These are phyloP conservation scores for Cantharis rufa DNA, from an alignment of 2,888 invertebrate genomes.

Conservation along the genomic window DNA sequence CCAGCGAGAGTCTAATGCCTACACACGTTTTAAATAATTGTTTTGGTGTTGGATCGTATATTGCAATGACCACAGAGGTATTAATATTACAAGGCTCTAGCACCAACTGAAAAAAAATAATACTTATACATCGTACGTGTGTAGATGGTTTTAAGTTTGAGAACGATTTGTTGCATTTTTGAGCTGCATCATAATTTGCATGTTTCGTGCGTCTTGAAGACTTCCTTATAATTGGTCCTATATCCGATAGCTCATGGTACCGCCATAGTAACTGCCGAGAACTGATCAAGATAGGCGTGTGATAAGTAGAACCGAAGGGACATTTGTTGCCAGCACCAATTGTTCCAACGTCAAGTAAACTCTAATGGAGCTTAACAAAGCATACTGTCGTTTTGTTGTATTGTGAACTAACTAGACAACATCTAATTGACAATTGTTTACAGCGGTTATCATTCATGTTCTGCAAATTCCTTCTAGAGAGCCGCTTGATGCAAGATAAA, in stretches of 20 bases:
- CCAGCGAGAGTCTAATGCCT: constrained; percentile 51
- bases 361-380: constrained; percentile 52
- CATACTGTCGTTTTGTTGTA: constrained; percentile 51
- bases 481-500: constrained; percentile 35
- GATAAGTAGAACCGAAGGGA: constrained; percentile 52
- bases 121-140: background rate
- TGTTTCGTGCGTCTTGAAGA: constrained; percentile 7
- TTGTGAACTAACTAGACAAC: constrained; percentile 54
- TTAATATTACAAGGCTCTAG: constrained; percentile 24
- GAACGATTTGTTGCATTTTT: constrained; percentile 9
- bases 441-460: constrained; percentile 56
- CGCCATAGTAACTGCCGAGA: constrained; percentile 37
- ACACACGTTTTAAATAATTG: constrained; percentile 52
- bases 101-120: background rate
- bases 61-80: constrained; percentile 34
- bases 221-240: constrained; percentile 35
- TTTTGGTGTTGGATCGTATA: constrained; percentile 44
- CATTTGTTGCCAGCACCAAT: constrained; percentile 53
- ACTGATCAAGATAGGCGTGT: constrained; percentile 46
- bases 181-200: constrained; percentile 18
- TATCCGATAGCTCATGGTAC: constrained; percentile 30
- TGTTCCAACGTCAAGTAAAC: constrained; percentile 49
- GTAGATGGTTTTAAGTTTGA: background rate
- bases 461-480: constrained; percentile 54
- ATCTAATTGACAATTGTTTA: constrained; percentile 58